Evolutionary conservation across 2,113 vertebrate genomes (phyloP).

Genomic region (Irena cyanogastra): DNA sequence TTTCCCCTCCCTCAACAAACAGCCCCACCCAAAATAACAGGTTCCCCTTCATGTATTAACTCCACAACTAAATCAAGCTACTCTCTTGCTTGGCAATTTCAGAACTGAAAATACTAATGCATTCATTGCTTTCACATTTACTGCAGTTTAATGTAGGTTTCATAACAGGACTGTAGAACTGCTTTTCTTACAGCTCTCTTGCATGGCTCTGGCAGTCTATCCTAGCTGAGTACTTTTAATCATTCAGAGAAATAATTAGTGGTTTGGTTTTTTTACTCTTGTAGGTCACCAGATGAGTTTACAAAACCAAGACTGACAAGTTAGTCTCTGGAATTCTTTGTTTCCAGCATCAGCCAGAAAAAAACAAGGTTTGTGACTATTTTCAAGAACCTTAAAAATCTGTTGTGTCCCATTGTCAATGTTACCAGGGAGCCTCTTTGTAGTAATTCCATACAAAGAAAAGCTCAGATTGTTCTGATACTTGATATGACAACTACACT

Average conservation of each 20-base stretch:
- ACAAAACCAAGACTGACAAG: constrained; percentile 60
- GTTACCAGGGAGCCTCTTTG: neutral
- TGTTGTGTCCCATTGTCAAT: neutral
- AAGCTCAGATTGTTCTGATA: neutral
- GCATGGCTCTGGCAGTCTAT: neutral
- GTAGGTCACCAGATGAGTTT: constrained; percentile 75
- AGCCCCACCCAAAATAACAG: neutral
- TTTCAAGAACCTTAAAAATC: neutral
- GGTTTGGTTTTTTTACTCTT: neutral
- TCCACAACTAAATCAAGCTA: neutral
- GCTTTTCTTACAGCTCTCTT: neutral
- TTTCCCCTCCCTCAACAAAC: neutral
- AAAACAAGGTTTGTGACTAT: constrained; percentile 44
- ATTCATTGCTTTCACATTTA: neutral
- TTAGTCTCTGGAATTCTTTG: constrained; percentile 64
- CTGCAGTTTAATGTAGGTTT: neutral
- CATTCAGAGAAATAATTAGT: neutral
- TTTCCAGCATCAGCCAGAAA: constrained; percentile 62
- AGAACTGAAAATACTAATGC: constrained; percentile 38
- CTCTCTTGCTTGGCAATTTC: neutral
- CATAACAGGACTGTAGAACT: neutral
- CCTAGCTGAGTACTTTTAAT: neutral
- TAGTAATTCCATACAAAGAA: neutral
- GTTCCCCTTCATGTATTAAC: neutral
- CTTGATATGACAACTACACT: neutral